A percentile compares a stretch with the other conserved stretches of the same genome.
Conservation (phyloP, 1,140 invertebrate genomes). For the Alviniconcha marisindica region DNA sequence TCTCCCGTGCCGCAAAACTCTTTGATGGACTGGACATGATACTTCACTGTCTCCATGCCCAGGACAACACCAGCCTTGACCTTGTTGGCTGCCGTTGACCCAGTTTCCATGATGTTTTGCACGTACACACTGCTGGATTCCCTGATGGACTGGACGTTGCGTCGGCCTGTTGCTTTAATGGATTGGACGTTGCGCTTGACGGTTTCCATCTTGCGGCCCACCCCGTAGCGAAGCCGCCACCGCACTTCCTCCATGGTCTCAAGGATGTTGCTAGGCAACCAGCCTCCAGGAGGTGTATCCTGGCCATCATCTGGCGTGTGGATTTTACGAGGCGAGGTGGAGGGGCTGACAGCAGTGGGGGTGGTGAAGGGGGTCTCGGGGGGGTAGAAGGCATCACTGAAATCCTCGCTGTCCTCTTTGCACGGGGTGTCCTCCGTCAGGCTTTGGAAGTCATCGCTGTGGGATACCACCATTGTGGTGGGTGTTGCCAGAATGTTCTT, state of each 20-base stretch:
- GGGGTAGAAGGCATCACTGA: conserved; percentile 36
- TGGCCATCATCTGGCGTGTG: neutral
- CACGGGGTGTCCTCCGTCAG: conserved; percentile 23
- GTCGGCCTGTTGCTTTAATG: conserved; percentile 65
- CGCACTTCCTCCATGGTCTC: conserved; percentile 69
- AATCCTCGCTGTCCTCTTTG: conserved; percentile 40
- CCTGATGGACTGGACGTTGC: conserved; percentile 63
- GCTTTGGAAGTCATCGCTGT: neutral
- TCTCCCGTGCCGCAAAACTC: conserved; percentile 74
- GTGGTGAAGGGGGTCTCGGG: conserved; percentile 37
- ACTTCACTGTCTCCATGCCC: conserved; percentile 71
- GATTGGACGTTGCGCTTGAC: conserved; percentile 64
- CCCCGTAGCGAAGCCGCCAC: conserved; percentile 56
- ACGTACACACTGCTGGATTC: conserved; percentile 68
- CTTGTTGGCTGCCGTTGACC: conserved; percentile 61
- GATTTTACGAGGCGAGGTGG: conserved; percentile 12
- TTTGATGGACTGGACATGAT: conserved; percentile 68
- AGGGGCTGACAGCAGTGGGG: conserved; percentile 1
- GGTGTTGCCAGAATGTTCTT: neutral
- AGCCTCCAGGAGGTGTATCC: conserved; percentile 28
- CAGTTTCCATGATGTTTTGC: conserved; percentile 64
- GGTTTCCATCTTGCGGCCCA: conserved; percentile 65
- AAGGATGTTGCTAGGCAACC: conserved; percentile 55
- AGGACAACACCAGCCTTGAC: conserved; percentile 66
- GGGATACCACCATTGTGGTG: neutral